phyloP scores from a whole-genome alignment of 2,888 invertebrate genomes.

The Steinernema carpocapsae region DNA sequence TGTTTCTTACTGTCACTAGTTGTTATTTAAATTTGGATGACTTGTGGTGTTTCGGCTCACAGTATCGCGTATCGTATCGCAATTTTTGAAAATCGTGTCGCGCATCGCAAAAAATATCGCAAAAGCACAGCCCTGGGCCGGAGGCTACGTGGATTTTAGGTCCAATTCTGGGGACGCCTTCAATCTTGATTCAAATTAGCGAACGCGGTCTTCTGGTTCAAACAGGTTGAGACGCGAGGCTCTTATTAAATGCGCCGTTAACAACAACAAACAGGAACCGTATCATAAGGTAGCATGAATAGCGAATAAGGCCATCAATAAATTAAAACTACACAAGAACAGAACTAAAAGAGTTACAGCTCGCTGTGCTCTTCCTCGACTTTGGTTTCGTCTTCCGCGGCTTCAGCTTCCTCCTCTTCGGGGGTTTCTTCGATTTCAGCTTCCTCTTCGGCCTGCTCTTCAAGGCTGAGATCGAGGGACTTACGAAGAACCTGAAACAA shows the following conservation, averaged over 20 bases:
- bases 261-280: constrained; percentile 29
- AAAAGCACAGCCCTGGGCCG: too few relatives aligned
- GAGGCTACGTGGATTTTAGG: too few relatives aligned
- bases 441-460: constrained; percentile 74
- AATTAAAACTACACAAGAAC: constrained; percentile 1
- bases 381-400: constrained; percentile 68
- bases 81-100: too few relatives aligned
- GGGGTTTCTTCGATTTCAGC: constrained; percentile 53
- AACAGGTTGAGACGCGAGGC: background rate
- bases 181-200: too few relatives aligned
- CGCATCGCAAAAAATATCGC: too few relatives aligned
- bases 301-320: constrained; percentile 12
- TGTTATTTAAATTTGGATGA: too few relatives aligned
- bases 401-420: constrained; percentile 49
- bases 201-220: too few relatives aligned
- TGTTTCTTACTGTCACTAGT: too few relatives aligned
- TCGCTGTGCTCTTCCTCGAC: constrained; percentile 68
- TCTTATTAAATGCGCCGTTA: constrained; percentile 16
- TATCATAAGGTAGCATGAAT: constrained; percentile 23
- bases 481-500: constrained; percentile 76
- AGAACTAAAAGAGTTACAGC: constrained; percentile 49
- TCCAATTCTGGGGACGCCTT: too few relatives aligned
- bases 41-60: too few relatives aligned
- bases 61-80: too few relatives aligned
- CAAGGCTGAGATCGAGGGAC: constrained; percentile 70